Evolutionary conservation across 2,888 invertebrate genomes (phyloP).

Genomic region (Drosophila heteroneura): DNA sequence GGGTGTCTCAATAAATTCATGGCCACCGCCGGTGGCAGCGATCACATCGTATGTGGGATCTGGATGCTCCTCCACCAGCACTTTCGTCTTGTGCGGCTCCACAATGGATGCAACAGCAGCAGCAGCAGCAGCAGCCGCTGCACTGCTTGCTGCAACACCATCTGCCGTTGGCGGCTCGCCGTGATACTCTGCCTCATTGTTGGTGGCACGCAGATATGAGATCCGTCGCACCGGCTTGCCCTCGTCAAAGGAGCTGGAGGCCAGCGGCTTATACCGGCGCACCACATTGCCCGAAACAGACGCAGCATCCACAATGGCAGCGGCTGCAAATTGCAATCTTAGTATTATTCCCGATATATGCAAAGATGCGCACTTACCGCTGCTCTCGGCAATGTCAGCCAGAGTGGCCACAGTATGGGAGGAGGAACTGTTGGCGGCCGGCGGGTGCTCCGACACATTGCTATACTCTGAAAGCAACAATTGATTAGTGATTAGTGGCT

Average conservation of each 20-base stretch:
- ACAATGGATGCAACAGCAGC: conserved; percentile 51
- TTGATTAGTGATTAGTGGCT: too few species aligned
- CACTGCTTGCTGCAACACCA: conserved; percentile 41
- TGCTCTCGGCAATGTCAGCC: conserved; percentile 81
- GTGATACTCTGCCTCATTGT: conserved; percentile 89
- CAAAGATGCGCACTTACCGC: conserved; percentile 40
- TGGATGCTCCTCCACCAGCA: conserved; percentile 77
- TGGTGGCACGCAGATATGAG: conserved; percentile 97
- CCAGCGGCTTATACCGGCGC: conserved; percentile 83
- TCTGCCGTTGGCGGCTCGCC: conserved; percentile 62
- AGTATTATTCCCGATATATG: neutral
- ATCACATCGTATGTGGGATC: conserved; percentile 83
- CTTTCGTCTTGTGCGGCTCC: conserved; percentile 66
- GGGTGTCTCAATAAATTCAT: conserved; percentile 73
- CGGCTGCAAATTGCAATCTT: conserved; percentile 33
- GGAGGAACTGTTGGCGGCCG: conserved; percentile 32
- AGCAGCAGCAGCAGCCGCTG: conserved; percentile 11
- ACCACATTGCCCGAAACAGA: conserved; percentile 66
- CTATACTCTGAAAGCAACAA: conserved; percentile 60
- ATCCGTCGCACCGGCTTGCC: conserved; percentile 94
- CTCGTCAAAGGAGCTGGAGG: conserved; percentile 89
- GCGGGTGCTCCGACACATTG: conserved; percentile 63
- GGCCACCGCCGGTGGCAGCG: conserved; percentile 68
- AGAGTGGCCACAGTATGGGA: conserved; percentile 65
- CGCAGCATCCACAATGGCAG: conserved; percentile 47